Evolutionary conservation across 2,113 vertebrate species (phyloP).

Genomic region (Loxodonta africana): DNA sequence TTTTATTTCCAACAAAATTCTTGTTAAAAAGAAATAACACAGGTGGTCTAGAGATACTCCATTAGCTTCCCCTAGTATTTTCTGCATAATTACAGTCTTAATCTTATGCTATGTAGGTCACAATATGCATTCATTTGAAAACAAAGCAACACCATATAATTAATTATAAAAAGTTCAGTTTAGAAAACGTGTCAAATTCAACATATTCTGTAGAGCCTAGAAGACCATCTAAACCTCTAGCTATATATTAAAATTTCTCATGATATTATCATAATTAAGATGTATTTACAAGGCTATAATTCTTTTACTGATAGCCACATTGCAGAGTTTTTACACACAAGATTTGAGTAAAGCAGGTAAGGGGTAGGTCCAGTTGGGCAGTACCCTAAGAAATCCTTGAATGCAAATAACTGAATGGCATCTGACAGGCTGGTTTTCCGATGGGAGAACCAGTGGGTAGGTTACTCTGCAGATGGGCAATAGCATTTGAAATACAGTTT

Average conservation of each 20-base stretch:
- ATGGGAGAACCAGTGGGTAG: not conserved
- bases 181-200: slow-evolving; percentile 81
- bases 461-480: not conserved
- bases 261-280: slow-evolving; percentile 67
- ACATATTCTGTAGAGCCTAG: slow-evolving; percentile 57
- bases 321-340: not conserved
- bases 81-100: slow-evolving; percentile 82
- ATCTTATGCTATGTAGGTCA: slow-evolving; percentile 84
- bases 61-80: slow-evolving; percentile 80
- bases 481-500: not conserved
- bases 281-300: slow-evolving; percentile 10
- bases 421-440: not conserved
- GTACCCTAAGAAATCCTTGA: slow-evolving; percentile 25
- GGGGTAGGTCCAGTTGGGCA: not conserved
- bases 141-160: slow-evolving; percentile 84
- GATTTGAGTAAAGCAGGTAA: slow-evolving; percentile 55
- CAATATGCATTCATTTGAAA: slow-evolving; percentile 86
- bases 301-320: slow-evolving; percentile 60
- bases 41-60: slow-evolving; percentile 83
- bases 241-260: slow-evolving; percentile 47
- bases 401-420: not conserved
- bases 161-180: slow-evolving; percentile 83
- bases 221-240: slow-evolving; percentile 71
- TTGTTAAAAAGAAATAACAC: slow-evolving; percentile 82
- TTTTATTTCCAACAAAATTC: slow-evolving; percentile 80